phyloP scores from a whole-genome alignment of 2,797 vertebrate species.

The Gambusia yucatana region DNA sequence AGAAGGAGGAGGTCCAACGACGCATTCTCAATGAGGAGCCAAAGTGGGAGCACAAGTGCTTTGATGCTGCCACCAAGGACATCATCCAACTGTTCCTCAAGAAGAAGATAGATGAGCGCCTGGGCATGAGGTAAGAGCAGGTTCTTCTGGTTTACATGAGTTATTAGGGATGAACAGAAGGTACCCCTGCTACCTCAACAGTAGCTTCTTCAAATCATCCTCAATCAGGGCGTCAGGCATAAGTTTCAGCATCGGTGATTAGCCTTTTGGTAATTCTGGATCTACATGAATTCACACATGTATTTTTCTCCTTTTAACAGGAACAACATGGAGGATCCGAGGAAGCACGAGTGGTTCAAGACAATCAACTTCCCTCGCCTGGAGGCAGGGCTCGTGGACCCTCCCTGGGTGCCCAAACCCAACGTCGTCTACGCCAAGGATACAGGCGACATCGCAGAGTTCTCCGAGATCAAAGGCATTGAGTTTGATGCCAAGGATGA shows the following conservation, averaged over 20 bases:
- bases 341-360: constrained; percentile 92
- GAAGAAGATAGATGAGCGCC: constrained; percentile 88
- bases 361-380: constrained; percentile 90
- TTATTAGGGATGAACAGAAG: not conserved
- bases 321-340: constrained; percentile 87
- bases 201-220: not conserved
- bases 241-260: not conserved
- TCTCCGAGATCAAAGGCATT: constrained; percentile 90
- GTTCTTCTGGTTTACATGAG: not conserved
- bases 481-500: constrained; percentile 90
- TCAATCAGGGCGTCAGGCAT: not conserved
- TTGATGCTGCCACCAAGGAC: constrained; percentile 86
- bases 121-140: constrained; percentile 88
- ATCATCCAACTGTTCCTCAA: constrained; percentile 90
- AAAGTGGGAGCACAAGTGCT: constrained; percentile 86
- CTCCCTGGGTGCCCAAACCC: constrained; percentile 91
- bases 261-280: constrained; percentile 6
- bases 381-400: constrained; percentile 88
- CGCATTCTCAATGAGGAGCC: constrained; percentile 90
- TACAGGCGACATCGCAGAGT: constrained; percentile 90
- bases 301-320: constrained; percentile 42
- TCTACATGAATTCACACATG: constrained; percentile 8
- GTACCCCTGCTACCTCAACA: not conserved
- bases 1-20: constrained; percentile 91
- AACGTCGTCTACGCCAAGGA: constrained; percentile 95